phyloP scores from a whole-genome alignment of 2,797 vertebrate species.

The Pygocentrus nattereri region DNA sequence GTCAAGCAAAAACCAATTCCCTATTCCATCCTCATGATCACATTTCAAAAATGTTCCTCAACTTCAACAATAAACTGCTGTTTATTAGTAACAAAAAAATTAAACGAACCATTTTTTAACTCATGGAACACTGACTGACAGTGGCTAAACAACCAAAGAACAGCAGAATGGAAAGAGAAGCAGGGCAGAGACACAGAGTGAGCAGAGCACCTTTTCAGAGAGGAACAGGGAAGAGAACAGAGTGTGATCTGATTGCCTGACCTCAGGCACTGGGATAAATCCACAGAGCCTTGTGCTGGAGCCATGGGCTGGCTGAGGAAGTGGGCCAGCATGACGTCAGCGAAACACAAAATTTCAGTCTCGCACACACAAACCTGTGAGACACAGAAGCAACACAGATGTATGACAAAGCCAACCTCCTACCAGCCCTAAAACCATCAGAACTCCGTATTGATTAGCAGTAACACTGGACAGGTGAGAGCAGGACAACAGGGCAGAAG shows the following conservation, averaged over 20 bases:
- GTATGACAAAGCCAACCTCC: not conserved
- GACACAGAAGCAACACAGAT: not conserved
- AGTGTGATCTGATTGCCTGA: slow-evolving; percentile 21
- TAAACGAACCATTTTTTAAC: no score
- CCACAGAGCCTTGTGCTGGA: slow-evolving; percentile 40
- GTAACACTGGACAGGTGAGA: no score
- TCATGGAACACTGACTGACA: no score
- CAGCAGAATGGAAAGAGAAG: not conserved
- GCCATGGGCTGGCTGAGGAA: slow-evolving; percentile 36
- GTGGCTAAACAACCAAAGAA: not conserved
- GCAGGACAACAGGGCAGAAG: no score
- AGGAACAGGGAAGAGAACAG: slow-evolving; percentile 7
- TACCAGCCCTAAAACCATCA: not conserved
- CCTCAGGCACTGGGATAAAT: slow-evolving; percentile 44
- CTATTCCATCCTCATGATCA: no score
- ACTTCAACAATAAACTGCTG: no score
- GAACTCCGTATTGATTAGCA: no score
- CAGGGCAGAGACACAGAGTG: not conserved
- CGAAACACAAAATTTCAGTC: slow-evolving; percentile 1
- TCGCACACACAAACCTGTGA: not conserved
- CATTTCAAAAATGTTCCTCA: no score
- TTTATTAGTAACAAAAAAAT: no score
- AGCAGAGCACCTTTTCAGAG: not conserved
- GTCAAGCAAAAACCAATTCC: no score
- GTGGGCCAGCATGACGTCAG: slow-evolving; percentile 47